A percentile compares a stretch with the other conserved stretches of the same genome.
Conservation (phyloP, 2,113 vertebrate genomes). For the Stigmatopora argus region DNA sequence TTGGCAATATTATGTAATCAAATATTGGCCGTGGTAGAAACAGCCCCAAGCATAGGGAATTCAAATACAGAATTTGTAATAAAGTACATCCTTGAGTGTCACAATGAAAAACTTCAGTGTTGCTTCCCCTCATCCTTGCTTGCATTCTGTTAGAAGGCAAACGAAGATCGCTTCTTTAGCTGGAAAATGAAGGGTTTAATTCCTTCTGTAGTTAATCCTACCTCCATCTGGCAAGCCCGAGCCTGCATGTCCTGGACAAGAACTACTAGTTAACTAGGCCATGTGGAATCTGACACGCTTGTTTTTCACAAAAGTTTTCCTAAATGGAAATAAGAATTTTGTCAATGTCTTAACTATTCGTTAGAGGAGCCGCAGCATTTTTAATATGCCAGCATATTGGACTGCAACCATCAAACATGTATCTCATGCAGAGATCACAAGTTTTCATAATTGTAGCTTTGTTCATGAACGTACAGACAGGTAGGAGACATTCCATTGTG, state of each 20-base stretch:
- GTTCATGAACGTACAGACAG: background rate
- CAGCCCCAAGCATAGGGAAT: background rate
- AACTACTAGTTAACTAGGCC: constrained; percentile 10
- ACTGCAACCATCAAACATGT: background rate
- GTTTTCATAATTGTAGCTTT: background rate
- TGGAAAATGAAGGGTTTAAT: constrained; percentile 34
- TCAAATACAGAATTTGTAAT: background rate
- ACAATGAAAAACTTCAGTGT: background rate
- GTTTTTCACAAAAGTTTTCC: background rate
- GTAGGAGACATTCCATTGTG: background rate
- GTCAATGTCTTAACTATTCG: background rate
- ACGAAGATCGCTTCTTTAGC: background rate
- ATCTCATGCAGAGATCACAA: background rate
- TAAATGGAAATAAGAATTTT: background rate
- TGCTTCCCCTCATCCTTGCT: background rate
- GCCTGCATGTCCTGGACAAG: constrained; percentile 30
- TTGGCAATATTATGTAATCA: background rate
- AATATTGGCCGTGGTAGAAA: background rate
- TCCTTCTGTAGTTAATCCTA: constrained; percentile 45
- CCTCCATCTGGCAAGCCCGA: constrained; percentile 48
- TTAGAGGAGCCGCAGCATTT: background rate
- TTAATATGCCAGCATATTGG: background rate
- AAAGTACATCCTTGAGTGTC: background rate
- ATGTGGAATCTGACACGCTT: background rate
- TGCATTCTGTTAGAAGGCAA: background rate